Evolutionary conservation across 2,797 vertebrate species (phyloP).

Genomic region (Lycodopsis pacificus): DNA sequence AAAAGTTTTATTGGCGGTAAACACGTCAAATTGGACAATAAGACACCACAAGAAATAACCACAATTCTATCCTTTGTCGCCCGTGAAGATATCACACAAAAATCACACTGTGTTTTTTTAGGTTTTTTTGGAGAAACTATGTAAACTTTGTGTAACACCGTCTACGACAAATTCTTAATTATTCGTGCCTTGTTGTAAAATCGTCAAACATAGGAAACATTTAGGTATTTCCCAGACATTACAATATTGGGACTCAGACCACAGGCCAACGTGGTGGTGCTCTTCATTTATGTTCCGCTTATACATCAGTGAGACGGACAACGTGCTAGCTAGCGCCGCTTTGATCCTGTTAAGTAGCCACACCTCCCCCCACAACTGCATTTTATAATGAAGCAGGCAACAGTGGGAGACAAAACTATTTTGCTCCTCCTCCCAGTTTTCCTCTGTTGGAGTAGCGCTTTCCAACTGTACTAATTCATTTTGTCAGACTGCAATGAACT

Average conservation of each 20-base stretch:
- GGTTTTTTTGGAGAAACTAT: neutral
- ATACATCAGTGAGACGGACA: neutral
- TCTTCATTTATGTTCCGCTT: neutral
- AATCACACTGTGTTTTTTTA: neutral
- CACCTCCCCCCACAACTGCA: neutral
- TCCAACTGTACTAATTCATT: conserved; percentile 23
- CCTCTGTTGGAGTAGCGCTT: conserved; percentile 3
- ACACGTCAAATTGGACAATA: neutral
- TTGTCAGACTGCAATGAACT: conserved; percentile 20
- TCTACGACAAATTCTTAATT: neutral
- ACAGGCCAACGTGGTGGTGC: neutral
- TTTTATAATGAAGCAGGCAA: neutral
- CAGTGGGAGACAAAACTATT: neutral
- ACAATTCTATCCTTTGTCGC: too few species aligned
- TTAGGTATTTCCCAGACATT: neutral
- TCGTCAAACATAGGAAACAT: neutral
- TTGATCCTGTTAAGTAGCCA: neutral
- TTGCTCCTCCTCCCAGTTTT: neutral
- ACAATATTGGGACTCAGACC: neutral
- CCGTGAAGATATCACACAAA: too few species aligned
- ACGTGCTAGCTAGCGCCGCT: neutral
- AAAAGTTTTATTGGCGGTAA: neutral
- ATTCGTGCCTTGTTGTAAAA: neutral
- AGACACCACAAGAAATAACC: neutral
- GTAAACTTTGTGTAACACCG: neutral